Conservation (phyloP, 2,113 vertebrate species). For the Plectropomus leopardus region DNA sequence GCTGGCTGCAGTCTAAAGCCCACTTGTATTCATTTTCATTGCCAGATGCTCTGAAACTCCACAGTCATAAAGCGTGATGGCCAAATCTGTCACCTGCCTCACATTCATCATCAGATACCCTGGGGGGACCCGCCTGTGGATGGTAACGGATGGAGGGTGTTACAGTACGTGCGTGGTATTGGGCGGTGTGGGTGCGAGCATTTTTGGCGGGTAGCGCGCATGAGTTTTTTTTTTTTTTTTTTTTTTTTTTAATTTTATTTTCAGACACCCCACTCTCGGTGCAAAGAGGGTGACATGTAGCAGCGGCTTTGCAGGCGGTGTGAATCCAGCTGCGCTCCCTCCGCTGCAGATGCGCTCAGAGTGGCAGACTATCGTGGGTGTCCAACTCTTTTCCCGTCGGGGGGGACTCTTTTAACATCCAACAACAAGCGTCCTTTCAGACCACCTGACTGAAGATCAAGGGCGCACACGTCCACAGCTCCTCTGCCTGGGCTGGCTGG, state of each 20-base stretch:
- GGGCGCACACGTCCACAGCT: background rate
- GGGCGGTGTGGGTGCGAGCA: constrained; percentile 21
- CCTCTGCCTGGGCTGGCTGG: background rate
- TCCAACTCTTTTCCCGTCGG: constrained; percentile 23
- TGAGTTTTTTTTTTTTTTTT: background rate
- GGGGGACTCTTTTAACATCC: constrained; percentile 22
- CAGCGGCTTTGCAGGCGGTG: constrained; percentile 6
- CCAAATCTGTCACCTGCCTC: constrained; percentile 55
- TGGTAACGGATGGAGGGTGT: background rate
- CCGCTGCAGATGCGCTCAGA: constrained; percentile 42
- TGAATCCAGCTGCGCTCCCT: constrained; percentile 46
- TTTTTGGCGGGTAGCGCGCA: constrained; percentile 24
- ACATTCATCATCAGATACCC: constrained; percentile 45
- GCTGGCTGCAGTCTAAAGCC: constrained; percentile 49
- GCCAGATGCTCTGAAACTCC: constrained; percentile 63
- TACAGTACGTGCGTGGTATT: background rate
- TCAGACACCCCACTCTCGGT: constrained; percentile 11
- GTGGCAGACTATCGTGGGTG: constrained; percentile 26
- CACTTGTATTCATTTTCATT: constrained; percentile 41
- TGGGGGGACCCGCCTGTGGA: constrained; percentile 11
- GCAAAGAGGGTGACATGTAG: constrained; percentile 27
- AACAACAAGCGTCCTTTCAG: constrained; percentile 12
- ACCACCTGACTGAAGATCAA: constrained; percentile 27
- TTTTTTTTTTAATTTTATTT: background rate
- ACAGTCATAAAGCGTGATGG: constrained; percentile 52